Evolutionary conservation across 2,113 vertebrate species (phyloP), one percentile per base, ranked within the genome.

Genomic region (Dromiciops gliroides): DNA sequence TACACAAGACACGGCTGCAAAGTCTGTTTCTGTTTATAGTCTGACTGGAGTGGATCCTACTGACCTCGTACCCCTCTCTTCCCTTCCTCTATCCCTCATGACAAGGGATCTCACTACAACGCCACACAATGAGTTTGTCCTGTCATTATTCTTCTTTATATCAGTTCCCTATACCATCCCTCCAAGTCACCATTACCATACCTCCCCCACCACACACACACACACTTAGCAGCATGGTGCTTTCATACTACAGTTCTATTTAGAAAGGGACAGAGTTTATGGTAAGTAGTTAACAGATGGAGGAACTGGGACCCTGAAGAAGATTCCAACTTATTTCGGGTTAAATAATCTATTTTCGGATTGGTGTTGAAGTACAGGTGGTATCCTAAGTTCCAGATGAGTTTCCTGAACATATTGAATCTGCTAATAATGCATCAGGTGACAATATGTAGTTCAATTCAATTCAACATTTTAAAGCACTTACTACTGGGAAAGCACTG

Each of bases 1-100:
- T 44, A 92, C 96, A 94, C 93, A 44, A 97, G 97, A 95, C 90
- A 93, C 8, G 93, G 92, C 93, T 94, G 91, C 92, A 95, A 94
- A 93, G 47, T 60, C 97, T 97, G 97, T 90, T 26, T 7, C 90
- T 96, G 91, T 92, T 95, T 93, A 37, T 94, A 97, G 92, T 91
- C 97, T 37, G 50, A 25, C 95, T 97, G 93, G 89, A 95, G 91
- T 60, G 90, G 47, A 52, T 16, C 48, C 56, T 90, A 50, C 92
- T 92, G 93, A 44, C 92, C 90, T 93, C 94, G 93, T 90, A 44
- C 94, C 56, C 92, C 51, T 92, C 3, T 37, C 88, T 90, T 89
- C 88, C 16, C 91, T 91, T 89, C 95, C 56, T 93, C 60, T 94
- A 53, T 60, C 47, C 91, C 92, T 92, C 93, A 23, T 0, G 52